Evolutionary conservation across 2,113 vertebrate genomes (phyloP).

Genomic region (Megaptera novaeangliae): DNA sequence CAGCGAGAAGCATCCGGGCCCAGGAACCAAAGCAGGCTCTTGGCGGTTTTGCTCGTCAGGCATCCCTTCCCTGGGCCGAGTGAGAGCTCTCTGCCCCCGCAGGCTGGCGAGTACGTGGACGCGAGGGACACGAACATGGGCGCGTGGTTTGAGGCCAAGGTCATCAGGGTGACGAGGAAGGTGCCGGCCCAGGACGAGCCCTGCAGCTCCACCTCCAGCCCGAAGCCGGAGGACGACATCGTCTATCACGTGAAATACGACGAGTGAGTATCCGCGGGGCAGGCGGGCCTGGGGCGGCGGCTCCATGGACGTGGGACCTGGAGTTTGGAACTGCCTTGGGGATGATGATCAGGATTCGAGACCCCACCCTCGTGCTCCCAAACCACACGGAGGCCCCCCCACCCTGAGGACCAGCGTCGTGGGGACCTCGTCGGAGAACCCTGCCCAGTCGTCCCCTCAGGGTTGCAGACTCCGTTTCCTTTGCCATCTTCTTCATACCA

Average conservation of each 20-base stretch:
- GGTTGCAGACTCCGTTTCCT: accelerated
- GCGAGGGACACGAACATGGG: conserved; percentile 95
- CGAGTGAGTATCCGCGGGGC: conserved; percentile 84
- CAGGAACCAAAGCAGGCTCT: accelerated
- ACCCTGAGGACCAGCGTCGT: accelerated
- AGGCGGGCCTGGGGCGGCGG: accelerated
- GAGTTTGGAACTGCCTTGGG: neutral
- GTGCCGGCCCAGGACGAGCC: neutral
- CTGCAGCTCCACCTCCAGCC: conserved; percentile 33
- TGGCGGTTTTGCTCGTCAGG: accelerated
- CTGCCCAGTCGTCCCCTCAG: neutral
- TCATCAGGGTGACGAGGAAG: conserved; percentile 88
- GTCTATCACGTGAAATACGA: conserved; percentile 96
- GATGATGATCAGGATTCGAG: too few relatives aligned
- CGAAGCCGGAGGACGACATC: conserved; percentile 75
- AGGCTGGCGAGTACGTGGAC: conserved; percentile 94
- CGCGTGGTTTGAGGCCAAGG: conserved; percentile 95
- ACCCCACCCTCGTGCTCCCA: neutral
- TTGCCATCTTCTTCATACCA: neutral
- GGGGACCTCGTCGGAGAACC: neutral
- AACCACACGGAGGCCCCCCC: neutral
- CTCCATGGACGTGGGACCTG: accelerated
- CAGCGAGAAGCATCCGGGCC: accelerated
- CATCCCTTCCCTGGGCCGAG: accelerated
- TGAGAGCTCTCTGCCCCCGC: neutral